These are phyloP conservation scores for Condylura cristata DNA, from an alignment of 2,113 vertebrate species.

Conservation along the genomic window DNA sequence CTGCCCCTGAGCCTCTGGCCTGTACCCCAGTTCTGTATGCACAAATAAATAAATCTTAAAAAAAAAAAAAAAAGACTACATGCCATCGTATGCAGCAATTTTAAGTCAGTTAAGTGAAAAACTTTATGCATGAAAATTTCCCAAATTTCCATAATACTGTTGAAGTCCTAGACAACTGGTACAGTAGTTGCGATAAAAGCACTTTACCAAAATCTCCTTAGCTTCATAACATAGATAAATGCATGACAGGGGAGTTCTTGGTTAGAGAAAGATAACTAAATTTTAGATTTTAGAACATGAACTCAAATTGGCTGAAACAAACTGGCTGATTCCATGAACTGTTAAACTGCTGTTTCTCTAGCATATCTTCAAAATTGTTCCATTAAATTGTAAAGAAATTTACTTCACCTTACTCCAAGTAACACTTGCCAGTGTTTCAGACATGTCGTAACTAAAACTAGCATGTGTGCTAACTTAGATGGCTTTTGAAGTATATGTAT, in stretches of 20 bases:
- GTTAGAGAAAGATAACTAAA: slow-evolving; percentile 63
- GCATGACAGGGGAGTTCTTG: slow-evolving; percentile 68
- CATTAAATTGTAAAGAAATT: slow-evolving; percentile 75
- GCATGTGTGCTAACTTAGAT: slow-evolving; percentile 74
- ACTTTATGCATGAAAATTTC: slow-evolving; percentile 85
- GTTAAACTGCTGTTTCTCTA: slow-evolving; percentile 63
- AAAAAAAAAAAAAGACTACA: no score
- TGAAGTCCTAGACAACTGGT: slow-evolving; percentile 80
- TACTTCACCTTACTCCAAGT: slow-evolving; percentile 76
- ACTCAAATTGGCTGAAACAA: slow-evolving; percentile 67
- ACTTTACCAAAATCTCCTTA: slow-evolving; percentile 81
- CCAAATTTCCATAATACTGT: slow-evolving; percentile 82
- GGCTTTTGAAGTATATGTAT: slow-evolving; percentile 84
- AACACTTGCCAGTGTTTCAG: slow-evolving; percentile 80
- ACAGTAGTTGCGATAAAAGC: slow-evolving; percentile 78
- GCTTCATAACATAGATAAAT: slow-evolving; percentile 79
- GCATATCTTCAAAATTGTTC: slow-evolving; percentile 79
- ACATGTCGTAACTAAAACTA: slow-evolving; percentile 82
- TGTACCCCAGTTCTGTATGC: no score
- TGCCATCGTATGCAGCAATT: slow-evolving; percentile 92
- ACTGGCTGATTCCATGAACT: slow-evolving; percentile 69
- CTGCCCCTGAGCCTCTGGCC: no score
- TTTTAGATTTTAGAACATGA: slow-evolving; percentile 71
- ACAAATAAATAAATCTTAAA: no score
- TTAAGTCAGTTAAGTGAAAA: slow-evolving; percentile 84